Conservation (phyloP, 2,888 invertebrate species). For the Ernsta delagoae region DNA sequence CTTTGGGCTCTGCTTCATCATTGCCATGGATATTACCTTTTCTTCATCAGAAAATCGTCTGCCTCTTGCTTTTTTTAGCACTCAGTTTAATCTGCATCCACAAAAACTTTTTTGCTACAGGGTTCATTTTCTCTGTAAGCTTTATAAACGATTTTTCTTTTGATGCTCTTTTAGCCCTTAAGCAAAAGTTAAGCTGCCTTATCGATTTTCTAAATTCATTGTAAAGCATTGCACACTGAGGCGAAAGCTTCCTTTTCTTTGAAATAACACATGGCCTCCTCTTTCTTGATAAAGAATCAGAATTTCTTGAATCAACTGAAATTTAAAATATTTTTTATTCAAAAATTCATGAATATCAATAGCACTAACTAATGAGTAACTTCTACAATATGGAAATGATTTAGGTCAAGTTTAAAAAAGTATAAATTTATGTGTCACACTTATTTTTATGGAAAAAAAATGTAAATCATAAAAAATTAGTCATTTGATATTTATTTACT, state of each 20-base stretch:
- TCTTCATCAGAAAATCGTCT: background rate
- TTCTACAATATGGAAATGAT: too few relatives aligned
- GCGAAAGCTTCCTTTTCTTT: background rate
- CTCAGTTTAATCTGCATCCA: conserved; percentile 4
- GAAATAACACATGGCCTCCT: background rate
- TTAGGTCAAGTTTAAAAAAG: too few relatives aligned
- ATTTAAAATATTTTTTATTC: too few relatives aligned
- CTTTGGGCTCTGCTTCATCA: conserved; percentile 2
- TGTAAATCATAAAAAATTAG: background rate
- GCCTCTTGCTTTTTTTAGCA: background rate
- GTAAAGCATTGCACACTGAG: background rate
- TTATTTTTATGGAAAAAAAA: background rate
- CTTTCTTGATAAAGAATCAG: background rate
- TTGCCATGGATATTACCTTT: background rate
- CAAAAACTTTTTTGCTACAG: conserved; percentile 4
- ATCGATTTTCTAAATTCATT: background rate
- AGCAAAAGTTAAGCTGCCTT: background rate
- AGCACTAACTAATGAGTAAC: too few relatives aligned
- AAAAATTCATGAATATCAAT: background rate
- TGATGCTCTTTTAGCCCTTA: background rate
- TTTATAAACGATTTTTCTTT: background rate
- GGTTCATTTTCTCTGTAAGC: background rate
- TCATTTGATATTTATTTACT: background rate
- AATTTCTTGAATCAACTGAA: too few relatives aligned
- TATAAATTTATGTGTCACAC: too few relatives aligned